A percentile compares a stretch with the other conserved stretches of the same genome.
Evolutionary conservation across 2,888 invertebrate species (phyloP).

Genomic region (Drosophila anomalipes): DNA sequence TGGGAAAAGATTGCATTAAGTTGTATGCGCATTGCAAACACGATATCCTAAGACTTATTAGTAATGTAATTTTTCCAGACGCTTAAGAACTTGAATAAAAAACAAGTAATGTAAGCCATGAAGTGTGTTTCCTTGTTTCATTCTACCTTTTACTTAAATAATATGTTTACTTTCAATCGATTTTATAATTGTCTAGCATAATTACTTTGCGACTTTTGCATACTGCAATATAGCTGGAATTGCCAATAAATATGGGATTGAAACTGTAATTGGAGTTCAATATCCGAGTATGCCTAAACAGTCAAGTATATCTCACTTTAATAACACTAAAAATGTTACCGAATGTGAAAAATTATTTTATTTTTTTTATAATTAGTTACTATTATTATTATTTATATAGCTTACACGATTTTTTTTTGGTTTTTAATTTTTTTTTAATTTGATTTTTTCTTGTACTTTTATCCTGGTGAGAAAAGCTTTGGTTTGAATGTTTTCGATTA

Average conservation of each 20-base stretch:
- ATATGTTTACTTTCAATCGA: background rate
- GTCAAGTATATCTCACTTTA: background rate
- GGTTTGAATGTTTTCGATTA: too few relatives aligned
- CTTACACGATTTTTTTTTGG: too few relatives aligned
- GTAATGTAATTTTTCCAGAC: slow-evolving; percentile 61
- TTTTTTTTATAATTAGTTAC: background rate
- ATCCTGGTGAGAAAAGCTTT: too few relatives aligned
- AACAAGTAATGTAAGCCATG: slow-evolving; percentile 32
- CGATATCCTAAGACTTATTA: slow-evolving; percentile 69
- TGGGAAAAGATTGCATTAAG: slow-evolving; percentile 73
- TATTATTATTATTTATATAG: background rate
- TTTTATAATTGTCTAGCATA: slow-evolving; percentile 4
- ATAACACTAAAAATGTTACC: background rate
- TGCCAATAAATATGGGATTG: too few relatives aligned
- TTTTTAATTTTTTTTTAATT: too few relatives aligned
- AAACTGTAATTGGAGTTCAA: too few relatives aligned
- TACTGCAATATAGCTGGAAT: background rate
- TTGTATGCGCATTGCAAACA: slow-evolving; percentile 76
- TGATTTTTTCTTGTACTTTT: too few relatives aligned
- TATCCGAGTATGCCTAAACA: background rate
- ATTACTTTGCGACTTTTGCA: background rate
- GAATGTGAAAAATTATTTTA: background rate
- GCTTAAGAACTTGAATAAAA: slow-evolving; percentile 10
- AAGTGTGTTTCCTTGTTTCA: slow-evolving; percentile 40
- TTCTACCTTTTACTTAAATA: slow-evolving; percentile 46